Evolutionary conservation across 1,140 invertebrate genomes (phyloP), one percentile per base, ranked within the genome.

Genomic region (Armadillidium nasatum): DNA sequence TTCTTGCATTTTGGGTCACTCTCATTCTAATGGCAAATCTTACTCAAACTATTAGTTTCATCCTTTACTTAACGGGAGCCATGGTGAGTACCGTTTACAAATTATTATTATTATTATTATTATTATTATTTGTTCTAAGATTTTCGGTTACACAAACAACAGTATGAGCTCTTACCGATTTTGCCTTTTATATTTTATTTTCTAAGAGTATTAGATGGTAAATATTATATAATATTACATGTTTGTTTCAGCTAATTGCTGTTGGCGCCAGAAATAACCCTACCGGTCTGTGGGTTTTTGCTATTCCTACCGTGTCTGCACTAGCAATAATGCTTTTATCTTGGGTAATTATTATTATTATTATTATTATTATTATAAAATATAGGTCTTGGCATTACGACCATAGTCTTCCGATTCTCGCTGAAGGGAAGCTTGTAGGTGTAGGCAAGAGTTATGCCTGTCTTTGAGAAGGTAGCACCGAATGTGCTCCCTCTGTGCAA

Each of bases 1-100:
- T 96, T 7, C 85, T 95, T 74, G 91, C 93, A 0, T 94, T 97
- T 82, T 96, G 94, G 93, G 91, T 96, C 7, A 96, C 94, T 0
- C 83, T 96, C 0, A 87, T 96, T n/a, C 92, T 92, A 2, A 94
- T 97, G 90, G 90, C 93, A 2, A 88, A 91, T 46, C 85, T 95
- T 21, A 88, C 89, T 0, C 87, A 88, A 3, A 87, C 79, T 21
- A 73, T 81, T 10, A 88, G 90, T 0, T 90, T 91, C 0, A 88
- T 93, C 22, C 87, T 91, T 7, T 93, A 95, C 82, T 89, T 95
- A 82, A 84, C 89, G 0, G 94, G 94, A 22, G 92, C 91, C 0
- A 88, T 96, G 43, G 79, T 79, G 54, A 76, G 78, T 75, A 13
- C 23, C 10, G 54, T 10, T 23, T 33, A 33, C 33, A 33, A 1